A percentile compares a stretch with the other conserved stretches of the same genome.
phyloP scores from a whole-genome alignment of 2,797 vertebrate species.

The Falco cherrug region DNA sequence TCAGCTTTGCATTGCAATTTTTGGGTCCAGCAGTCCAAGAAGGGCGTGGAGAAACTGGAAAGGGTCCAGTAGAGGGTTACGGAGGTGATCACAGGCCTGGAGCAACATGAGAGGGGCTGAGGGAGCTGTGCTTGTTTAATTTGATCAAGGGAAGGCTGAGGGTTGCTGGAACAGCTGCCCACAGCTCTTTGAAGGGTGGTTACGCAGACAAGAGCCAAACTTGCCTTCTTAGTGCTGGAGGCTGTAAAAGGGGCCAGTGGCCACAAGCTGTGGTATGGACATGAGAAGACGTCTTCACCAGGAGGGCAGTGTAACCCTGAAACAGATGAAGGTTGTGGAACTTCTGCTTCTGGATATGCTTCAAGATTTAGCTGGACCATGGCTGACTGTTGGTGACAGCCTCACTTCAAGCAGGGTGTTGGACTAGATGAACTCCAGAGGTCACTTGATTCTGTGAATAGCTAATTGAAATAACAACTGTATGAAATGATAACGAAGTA shows the following conservation, averaged over 20 bases:
- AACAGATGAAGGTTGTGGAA: neutral
- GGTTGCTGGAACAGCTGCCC: neutral
- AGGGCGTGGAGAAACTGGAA: neutral
- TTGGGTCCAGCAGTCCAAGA: neutral
- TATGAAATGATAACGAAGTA: neutral
- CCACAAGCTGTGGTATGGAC: neutral
- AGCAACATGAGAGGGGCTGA: neutral
- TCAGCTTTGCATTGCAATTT: neutral
- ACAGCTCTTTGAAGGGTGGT: neutral
- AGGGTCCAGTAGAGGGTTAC: neutral
- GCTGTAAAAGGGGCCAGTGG: neutral
- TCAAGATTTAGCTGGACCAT: neutral
- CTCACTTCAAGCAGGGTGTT: neutral
- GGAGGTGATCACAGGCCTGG: neutral
- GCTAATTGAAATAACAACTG: neutral
- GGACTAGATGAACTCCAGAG: neutral
- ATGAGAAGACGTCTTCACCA: neutral
- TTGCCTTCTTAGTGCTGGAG: neutral
- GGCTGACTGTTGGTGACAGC: neutral
- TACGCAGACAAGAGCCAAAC: neutral
- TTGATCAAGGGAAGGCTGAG: neutral
- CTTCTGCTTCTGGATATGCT: neutral
- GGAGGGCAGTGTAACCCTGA: neutral
- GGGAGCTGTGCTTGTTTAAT: neutral
- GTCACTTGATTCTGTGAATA: neutral